phyloP scores from a whole-genome alignment of 1,140 invertebrate species.

The Heliconius melpomene region DNA sequence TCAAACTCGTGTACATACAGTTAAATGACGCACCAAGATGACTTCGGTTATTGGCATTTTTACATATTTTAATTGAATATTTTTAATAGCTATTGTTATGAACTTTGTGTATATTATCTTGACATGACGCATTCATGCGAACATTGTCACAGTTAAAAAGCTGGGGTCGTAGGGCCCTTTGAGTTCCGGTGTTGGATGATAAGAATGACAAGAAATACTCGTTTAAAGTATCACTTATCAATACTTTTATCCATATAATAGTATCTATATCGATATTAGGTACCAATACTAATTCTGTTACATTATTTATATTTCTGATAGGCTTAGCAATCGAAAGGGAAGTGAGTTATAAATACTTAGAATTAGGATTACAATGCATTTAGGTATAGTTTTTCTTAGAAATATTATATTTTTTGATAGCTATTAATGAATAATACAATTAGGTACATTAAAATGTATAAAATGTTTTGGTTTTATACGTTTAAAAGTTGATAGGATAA shows the following conservation, averaged over 20 bases:
- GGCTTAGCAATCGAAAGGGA: background rate
- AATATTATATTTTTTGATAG: too few relatives aligned
- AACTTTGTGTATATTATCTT: conserved; percentile 11
- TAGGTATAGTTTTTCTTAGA: too few relatives aligned
- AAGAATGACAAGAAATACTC: conserved; percentile 24
- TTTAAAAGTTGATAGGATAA: too few relatives aligned
- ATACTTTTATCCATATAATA: background rate
- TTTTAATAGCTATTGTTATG: background rate
- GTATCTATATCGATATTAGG: background rate
- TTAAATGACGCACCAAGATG: background rate
- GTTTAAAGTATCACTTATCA: conserved; percentile 19
- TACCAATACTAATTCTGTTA: background rate
- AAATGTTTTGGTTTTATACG: too few relatives aligned
- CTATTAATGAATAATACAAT: too few relatives aligned
- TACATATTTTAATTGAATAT: background rate
- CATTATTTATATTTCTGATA: background rate
- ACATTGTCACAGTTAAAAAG: conserved; percentile 16
- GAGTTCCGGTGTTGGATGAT: conserved; percentile 21
- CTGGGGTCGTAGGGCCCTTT: conserved; percentile 16
- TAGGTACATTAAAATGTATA: too few relatives aligned
- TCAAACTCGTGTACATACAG: background rate
- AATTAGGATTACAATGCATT: too few relatives aligned
- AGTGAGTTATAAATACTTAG: too few relatives aligned
- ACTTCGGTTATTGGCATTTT: too few relatives aligned
- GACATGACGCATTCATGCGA: conserved; percentile 21